Evolutionary conservation across 2,113 vertebrate genomes (phyloP).

Genomic region (Prinia subflava): DNA sequence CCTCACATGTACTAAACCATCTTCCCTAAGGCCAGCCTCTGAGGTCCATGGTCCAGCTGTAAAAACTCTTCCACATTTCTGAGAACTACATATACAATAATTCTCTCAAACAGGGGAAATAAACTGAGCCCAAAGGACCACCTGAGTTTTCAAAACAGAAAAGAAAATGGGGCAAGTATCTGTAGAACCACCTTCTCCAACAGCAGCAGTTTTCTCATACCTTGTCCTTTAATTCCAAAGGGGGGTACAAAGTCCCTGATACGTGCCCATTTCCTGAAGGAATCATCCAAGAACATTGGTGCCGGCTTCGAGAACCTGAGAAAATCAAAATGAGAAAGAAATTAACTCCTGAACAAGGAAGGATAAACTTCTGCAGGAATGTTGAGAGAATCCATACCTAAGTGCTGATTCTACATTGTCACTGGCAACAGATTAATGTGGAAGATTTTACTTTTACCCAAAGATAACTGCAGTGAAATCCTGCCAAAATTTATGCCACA

Average conservation of each 20-base stretch:
- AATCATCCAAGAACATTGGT: slow-evolving; percentile 84
- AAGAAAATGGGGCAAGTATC: not conserved
- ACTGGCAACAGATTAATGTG: not conserved
- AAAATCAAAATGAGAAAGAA: slow-evolving; percentile 47
- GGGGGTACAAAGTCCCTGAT: slow-evolving; percentile 83
- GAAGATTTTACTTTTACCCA: not conserved
- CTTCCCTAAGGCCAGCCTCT: not conserved
- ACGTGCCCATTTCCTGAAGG: slow-evolving; percentile 80
- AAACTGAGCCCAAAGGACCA: not conserved
- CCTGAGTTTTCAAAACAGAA: not conserved
- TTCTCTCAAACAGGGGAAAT: not conserved
- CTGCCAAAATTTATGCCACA: not conserved
- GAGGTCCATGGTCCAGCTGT: rapidly evolving
- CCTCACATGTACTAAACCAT: not conserved
- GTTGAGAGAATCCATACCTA: not conserved
- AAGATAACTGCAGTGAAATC: not conserved
- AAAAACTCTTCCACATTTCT: not conserved
- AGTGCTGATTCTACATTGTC: not conserved
- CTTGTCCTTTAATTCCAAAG: slow-evolving; percentile 87
- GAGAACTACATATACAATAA: not conserved
- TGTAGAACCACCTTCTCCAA: not conserved
- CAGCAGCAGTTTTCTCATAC: slow-evolving; percentile 60
- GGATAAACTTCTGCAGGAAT: not conserved
- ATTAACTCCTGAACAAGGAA: not conserved
- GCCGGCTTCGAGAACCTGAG: slow-evolving; percentile 82